phyloP scores from a whole-genome alignment of 2,797 vertebrate species.

The Aphelocoma californica region DNA sequence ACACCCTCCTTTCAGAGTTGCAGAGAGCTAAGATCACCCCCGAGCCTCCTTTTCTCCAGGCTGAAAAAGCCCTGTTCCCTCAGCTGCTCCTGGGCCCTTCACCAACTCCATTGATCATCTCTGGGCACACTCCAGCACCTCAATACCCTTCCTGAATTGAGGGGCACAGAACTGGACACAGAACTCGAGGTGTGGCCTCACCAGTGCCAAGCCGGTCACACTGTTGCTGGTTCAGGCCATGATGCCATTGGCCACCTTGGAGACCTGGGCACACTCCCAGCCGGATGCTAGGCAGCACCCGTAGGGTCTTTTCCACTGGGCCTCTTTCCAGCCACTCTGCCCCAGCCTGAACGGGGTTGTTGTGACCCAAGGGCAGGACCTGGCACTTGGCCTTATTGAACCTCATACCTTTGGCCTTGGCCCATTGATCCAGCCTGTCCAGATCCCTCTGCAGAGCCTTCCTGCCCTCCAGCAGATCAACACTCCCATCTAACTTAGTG shows the following conservation, averaged over 20 bases:
- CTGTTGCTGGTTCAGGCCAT: neutral
- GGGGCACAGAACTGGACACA: neutral
- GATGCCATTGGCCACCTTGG: too few species aligned
- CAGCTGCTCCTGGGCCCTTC: neutral
- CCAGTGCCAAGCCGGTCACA: neutral
- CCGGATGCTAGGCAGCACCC: rapidly evolving
- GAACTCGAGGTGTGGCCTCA: neutral
- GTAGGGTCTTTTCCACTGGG: neutral
- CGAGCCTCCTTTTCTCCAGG: neutral
- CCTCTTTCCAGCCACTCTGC: neutral
- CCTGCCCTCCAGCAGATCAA: neutral
- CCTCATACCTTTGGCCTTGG: neutral
- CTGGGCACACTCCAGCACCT: neutral
- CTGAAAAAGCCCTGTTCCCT: neutral
- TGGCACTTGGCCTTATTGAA: neutral
- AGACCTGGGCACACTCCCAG: neutral
- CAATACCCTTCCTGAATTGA: neutral
- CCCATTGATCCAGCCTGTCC: neutral
- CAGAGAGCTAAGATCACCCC: too few species aligned
- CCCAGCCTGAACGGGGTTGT: neutral
- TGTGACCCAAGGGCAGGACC: neutral
- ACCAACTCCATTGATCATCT: too few species aligned
- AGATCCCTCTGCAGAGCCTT: neutral
- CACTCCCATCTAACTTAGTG: neutral
- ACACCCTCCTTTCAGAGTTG: neutral